Base-by-base conservation (phyloP, 23 tunicate genomes). In the Styela clava region DNA sequence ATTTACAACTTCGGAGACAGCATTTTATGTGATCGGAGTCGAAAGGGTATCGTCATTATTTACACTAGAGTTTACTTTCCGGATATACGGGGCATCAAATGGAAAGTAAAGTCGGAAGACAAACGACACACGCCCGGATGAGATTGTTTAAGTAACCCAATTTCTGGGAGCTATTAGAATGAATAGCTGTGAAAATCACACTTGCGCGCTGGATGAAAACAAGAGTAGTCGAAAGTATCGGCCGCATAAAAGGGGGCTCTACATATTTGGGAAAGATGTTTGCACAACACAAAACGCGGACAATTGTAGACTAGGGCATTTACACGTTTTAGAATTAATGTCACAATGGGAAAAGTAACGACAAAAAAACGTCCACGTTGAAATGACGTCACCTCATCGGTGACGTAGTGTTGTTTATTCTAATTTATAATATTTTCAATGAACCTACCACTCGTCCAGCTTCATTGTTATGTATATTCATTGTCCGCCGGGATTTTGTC, bases 381-480 rank as follows among this genome's bases (percentile, higher is more conserved):
- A n/a, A n/a, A n/a, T n/a, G n/a, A n/a, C n/a, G n/a, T n/a, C n/a
- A n/a, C n/a, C n/a, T n/a, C n/a, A n/a, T n/a, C n/a, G n/a, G n/a
- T n/a, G n/a, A n/a, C n/a, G n/a, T n/a, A n/a, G n/a, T n/a, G n/a
- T n/a, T 44, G 56, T 44, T 44, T 44, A 12, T 7, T 44, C 12
- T 44, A 12, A 44, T 44, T 44, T 5, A 44, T 44, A 44, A 44
- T 44, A 44, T 44, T 44, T 5, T 44, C 7, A 44, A 44, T 35
- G 23, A 71, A 71, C 91, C 74, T 51, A 93, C 98, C 98, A 93
- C 63, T 64, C 99, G 81, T 1, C 99, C 99, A 27, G 97, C 99
- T 82, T 91, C 99, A 68, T 91, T 91, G 79, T 96, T 96, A 52
- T 88, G 97, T 36, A 92, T 78, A 65, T 96, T 96, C 97, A 96